Evolutionary conservation across 92 coral and sea anemone species (phyloP).

Genomic region (Parazoanthus swiftii): DNA sequence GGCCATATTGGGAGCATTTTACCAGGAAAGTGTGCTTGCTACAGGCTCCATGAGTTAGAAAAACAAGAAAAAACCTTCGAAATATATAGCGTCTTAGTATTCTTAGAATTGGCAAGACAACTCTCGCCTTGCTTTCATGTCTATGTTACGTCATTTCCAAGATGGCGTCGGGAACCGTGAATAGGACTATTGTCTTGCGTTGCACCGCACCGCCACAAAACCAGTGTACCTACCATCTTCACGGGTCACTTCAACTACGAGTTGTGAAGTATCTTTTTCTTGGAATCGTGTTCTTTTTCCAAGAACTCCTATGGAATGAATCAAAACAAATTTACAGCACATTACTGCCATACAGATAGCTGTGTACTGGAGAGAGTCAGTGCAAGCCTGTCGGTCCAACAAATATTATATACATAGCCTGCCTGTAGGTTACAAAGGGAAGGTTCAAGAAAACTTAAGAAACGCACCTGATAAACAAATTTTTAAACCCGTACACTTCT

Average conservation of each 20-base stretch:
- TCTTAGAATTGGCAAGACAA: too few species aligned
- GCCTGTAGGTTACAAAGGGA: neutral
- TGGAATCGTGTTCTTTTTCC: constrained; percentile 96
- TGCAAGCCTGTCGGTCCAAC: neutral
- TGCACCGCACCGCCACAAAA: too few species aligned
- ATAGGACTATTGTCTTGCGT: too few species aligned
- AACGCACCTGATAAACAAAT: constrained; percentile 71
- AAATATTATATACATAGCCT: neutral
- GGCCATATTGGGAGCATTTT: too few species aligned
- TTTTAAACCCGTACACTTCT: constrained; percentile 69
- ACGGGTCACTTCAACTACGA: constrained; percentile 60
- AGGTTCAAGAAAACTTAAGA: neutral
- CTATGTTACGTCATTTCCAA: too few species aligned
- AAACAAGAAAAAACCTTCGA: too few species aligned
- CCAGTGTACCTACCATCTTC: constrained; percentile 45
- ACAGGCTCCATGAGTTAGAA: too few species aligned
- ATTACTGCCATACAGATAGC: neutral
- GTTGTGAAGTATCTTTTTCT: constrained; percentile 77
- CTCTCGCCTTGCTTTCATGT: too few species aligned
- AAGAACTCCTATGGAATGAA: constrained; percentile 70
- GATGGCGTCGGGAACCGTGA: too few species aligned
- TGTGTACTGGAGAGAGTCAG: neutral
- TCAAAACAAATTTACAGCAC: neutral
- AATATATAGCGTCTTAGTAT: too few species aligned
- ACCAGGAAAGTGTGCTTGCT: too few species aligned